These are phyloP conservation scores for Drosophila recens DNA, from an alignment of 2,888 invertebrate genomes.

Conservation along the genomic window DNA sequence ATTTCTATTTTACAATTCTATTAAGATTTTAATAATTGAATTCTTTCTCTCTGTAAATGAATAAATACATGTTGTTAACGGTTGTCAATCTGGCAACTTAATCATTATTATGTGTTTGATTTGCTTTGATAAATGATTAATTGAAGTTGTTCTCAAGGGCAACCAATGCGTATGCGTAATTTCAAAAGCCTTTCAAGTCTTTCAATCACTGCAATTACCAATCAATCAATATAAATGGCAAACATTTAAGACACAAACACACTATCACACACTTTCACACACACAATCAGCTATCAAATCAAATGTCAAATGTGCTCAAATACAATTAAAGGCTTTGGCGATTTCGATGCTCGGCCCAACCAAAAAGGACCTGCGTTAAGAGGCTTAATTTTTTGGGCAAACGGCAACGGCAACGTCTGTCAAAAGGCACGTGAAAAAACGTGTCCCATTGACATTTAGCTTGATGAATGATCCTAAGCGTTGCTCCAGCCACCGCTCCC, in stretches of 20 bases:
- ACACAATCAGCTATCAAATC: constrained; percentile 52
- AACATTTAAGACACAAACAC: constrained; percentile 48
- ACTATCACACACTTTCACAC: constrained; percentile 27
- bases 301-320: constrained; percentile 67
- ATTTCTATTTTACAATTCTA: too few species aligned
- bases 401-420: constrained; percentile 55
- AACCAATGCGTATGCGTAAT: constrained; percentile 26
- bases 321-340: constrained; percentile 70
- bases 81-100: not conserved
- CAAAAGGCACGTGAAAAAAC: constrained; percentile 79
- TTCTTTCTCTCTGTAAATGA: too few species aligned
- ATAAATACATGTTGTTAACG: not conserved
- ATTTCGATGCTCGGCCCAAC: constrained; percentile 19
- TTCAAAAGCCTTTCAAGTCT: constrained; percentile 8
- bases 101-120: not conserved
- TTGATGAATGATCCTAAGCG: constrained; percentile 75
- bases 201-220: constrained; percentile 52
- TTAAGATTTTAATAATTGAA: too few species aligned
- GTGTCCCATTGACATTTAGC: constrained; percentile 77
- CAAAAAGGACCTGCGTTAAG: constrained; percentile 68
- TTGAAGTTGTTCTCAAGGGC: not conserved
- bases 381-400: constrained; percentile 70
- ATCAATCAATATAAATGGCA: constrained; percentile 66
- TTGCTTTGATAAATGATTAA: constrained; percentile 23
- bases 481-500: constrained; percentile 31